Conservation (phyloP, 2,113 vertebrate genomes). For the Argyrosomus japonicus region DNA sequence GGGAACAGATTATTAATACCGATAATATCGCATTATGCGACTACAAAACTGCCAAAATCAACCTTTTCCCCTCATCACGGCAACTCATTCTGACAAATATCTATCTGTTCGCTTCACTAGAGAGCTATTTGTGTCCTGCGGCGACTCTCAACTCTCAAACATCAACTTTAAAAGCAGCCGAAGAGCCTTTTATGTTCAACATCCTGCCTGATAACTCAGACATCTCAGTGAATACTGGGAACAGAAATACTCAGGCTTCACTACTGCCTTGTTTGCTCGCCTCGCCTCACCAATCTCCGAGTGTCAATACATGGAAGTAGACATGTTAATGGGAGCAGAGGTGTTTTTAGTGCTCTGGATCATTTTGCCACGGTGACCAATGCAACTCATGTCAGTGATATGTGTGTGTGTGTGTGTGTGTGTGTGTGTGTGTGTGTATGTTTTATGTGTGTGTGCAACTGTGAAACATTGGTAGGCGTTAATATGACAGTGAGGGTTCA, state of each 20-base stretch:
- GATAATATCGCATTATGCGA: not conserved
- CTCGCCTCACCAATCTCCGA: not conserved
- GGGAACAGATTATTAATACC: not conserved
- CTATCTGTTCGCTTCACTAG: not conserved
- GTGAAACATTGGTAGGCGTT: not conserved
- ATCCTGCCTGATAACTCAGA: conserved; percentile 22
- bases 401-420: not conserved
- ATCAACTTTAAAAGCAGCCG: conserved; percentile 38
- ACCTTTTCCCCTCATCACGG: conserved; percentile 5
- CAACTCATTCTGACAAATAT: conserved; percentile 24
- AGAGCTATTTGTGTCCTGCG: conserved; percentile 5
- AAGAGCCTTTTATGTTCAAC: conserved; percentile 4
- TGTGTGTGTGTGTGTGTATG: not conserved
- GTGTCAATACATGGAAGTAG: not conserved
- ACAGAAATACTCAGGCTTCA: not conserved
- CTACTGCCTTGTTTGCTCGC: conserved; percentile 41
- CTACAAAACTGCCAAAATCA: conserved; percentile 10
- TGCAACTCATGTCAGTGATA: not conserved
- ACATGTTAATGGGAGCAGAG: not conserved
- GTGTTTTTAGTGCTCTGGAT: not conserved
- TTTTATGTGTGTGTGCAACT: not conserved
- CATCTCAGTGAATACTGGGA: not conserved
- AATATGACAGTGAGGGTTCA: not conserved
- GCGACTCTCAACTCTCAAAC: not conserved
- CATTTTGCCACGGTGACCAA: not conserved